Base-by-base conservation (phyloP, 2,797 vertebrate genomes). In the Apogon hyalosoma region DNA sequence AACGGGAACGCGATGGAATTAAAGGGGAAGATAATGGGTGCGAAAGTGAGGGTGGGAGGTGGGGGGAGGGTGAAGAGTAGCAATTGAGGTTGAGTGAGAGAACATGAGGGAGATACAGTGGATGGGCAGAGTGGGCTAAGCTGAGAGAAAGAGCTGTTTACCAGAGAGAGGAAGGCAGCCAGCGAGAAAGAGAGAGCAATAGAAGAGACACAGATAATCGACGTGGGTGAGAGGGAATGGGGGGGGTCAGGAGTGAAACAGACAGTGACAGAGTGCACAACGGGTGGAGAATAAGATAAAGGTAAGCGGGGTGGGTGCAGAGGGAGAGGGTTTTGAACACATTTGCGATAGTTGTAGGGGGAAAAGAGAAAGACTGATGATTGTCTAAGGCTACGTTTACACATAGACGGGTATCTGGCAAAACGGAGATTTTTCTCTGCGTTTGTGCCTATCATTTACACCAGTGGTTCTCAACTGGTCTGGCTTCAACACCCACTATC, bases 211-310 rank as follows among this genome's bases (percentile, higher is more conserved):
- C 63, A 85, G 87, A 86, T 90, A 87, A 89, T 90, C 74, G 69
- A 84, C 80, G 49, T 67, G 80, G 85, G 80, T 85, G 78, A 80
- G 67, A 72, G 82, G 76, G 74, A 82, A 79, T 73, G 73, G 18
- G 73, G 73, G 75, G 2, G 50, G 78, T 57, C 46, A 39, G 71
- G 84, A 80, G 84, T 80, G 87, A 85, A 88, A 78, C 83, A 84
- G 88, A 87, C 84, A 89, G 86, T 89, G 88, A 90, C 83, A 75
- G 79, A 91, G 80, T 78, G 85, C 77, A 67, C 73, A 72, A 57
- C 15, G 49, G 82, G 67, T 58, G 66, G 61, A 68, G 75, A 75
- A 75, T 73, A 83, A 85, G 86, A 86, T 86, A 85, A 83, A 87
- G 79, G 73, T 86, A 79, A 78, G 77, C 63, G 70, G 75, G 78